A percentile compares a stretch with the other conserved stretches of the same genome.
phyloP scores from a whole-genome alignment of 2,797 vertebrate species.

The Trematomus bernacchii region DNA sequence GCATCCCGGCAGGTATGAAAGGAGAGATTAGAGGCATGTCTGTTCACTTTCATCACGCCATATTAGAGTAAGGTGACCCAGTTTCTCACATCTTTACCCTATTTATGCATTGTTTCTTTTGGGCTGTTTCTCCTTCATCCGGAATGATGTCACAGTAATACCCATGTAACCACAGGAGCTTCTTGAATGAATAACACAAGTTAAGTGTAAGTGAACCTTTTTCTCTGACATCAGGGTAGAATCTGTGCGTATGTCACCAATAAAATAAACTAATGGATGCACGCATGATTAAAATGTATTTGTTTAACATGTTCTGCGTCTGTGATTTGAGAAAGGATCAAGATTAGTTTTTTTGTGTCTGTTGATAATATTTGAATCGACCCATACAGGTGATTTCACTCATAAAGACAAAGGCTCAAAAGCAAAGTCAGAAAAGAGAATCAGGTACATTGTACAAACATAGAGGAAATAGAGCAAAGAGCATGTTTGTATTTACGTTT shows the following conservation, averaged over 20 bases:
- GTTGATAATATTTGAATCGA: slow-evolving; percentile 1
- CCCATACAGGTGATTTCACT: background rate
- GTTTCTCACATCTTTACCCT: slow-evolving; percentile 44
- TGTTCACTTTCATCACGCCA: slow-evolving; percentile 43
- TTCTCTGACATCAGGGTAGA: slow-evolving; percentile 22
- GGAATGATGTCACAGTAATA: slow-evolving; percentile 63
- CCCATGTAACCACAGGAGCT: slow-evolving; percentile 28
- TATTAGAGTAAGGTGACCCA: slow-evolving; percentile 41
- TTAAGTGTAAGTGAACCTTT: slow-evolving; percentile 29
- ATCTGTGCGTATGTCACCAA: slow-evolving; percentile 20
- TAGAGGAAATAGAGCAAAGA: no score
- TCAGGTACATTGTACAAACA: background rate
- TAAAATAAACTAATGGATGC: slow-evolving; percentile 6
- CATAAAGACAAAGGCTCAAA: background rate
- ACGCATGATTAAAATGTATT: background rate
- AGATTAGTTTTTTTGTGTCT: background rate
- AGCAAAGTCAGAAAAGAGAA: background rate
- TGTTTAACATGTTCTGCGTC: background rate
- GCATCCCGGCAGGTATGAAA: slow-evolving; percentile 50
- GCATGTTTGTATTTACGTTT: no score
- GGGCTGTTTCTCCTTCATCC: slow-evolving; percentile 21
- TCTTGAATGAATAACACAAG: slow-evolving; percentile 22
- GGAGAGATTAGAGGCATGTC: slow-evolving; percentile 50
- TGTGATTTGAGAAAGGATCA: no score
- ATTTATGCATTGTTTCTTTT: slow-evolving; percentile 42